Conservation (phyloP, 1,140 invertebrate species). For the Ladona fulva region DNA sequence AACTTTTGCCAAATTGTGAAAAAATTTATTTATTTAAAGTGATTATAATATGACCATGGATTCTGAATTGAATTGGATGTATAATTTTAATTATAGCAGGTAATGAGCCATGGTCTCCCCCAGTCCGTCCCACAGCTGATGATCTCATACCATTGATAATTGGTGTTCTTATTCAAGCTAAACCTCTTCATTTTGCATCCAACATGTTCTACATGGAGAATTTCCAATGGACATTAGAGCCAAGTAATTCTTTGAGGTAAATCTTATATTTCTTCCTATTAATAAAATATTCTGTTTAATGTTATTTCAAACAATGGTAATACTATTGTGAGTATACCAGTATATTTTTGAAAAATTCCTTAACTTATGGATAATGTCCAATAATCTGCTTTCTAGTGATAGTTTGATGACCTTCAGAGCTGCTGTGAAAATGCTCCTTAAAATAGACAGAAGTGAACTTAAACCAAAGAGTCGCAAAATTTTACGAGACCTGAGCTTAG, state of each 20-base stretch:
- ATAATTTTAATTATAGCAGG: conserved; percentile 7
- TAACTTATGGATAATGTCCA: too few relatives aligned
- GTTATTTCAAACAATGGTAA: too few relatives aligned
- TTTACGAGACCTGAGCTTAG: conserved; percentile 11
- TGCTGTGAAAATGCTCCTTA: conserved; percentile 22
- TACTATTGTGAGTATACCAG: too few relatives aligned
- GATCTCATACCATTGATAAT: conserved; percentile 29
- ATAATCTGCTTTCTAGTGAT: conserved; percentile 14
- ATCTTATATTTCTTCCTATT: not conserved
- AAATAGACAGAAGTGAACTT: conserved; percentile 7
- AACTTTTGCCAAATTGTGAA: too few relatives aligned
- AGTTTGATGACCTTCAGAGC: conserved; percentile 27
- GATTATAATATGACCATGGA: too few relatives aligned
- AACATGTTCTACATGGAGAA: conserved; percentile 31
- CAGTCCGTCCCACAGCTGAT: conserved; percentile 21
- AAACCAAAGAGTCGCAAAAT: conserved; percentile 17
- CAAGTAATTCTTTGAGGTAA: conserved; percentile 23
- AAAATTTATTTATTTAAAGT: too few relatives aligned
- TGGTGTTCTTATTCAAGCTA: conserved; percentile 30
- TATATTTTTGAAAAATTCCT: too few relatives aligned
- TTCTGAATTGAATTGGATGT: conserved; percentile 6
- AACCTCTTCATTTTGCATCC: conserved; percentile 26
- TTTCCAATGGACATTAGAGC: conserved; percentile 28
- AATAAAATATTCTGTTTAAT: too few relatives aligned
- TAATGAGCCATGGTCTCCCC: not conserved